A percentile compares a stretch with the other conserved stretches of the same genome.
These are phyloP conservation scores for Distichodus sexfasciatus DNA, from an alignment of 2,797 vertebrate genomes.

Conservation along the genomic window DNA sequence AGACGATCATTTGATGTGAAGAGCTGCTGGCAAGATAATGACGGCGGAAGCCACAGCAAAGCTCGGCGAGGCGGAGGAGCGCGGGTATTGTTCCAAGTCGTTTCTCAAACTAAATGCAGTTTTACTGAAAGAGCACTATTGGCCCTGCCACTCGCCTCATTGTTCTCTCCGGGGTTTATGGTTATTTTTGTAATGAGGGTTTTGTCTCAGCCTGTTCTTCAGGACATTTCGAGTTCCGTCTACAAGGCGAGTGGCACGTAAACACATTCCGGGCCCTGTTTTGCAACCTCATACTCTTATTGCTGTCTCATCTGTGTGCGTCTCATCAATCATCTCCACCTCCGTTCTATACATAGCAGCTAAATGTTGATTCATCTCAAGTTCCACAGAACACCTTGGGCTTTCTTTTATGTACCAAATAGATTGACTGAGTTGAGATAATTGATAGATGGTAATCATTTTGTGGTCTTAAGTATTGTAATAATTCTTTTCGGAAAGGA, in stretches of 20 bases:
- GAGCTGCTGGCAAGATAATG: too few relatives aligned
- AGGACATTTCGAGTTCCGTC: background rate
- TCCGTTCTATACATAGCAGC: background rate
- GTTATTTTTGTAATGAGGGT: background rate
- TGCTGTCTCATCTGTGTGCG: constrained; percentile 1
- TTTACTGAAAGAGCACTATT: background rate
- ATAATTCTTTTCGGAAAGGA: too few relatives aligned
- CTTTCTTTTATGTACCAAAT: constrained; percentile 15
- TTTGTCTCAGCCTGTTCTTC: constrained; percentile 18
- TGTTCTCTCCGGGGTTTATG: background rate
- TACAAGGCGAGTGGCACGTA: background rate
- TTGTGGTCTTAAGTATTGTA: background rate
- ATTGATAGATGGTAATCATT: background rate
- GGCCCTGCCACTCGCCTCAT: too few relatives aligned
- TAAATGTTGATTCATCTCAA: constrained; percentile 1
- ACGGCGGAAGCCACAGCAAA: background rate
- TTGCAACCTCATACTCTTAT: constrained; percentile 23
- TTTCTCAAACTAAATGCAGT: background rate
- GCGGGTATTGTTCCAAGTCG: background rate
- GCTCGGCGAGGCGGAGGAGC: background rate
- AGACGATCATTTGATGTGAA: background rate
- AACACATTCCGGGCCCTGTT: constrained; percentile 25
- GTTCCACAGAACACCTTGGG: background rate
- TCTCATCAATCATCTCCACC: background rate
- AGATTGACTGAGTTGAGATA: background rate